These are phyloP conservation scores for Bombus sylvicola DNA, from an alignment of 1,140 invertebrate species.

Conservation along the genomic window DNA sequence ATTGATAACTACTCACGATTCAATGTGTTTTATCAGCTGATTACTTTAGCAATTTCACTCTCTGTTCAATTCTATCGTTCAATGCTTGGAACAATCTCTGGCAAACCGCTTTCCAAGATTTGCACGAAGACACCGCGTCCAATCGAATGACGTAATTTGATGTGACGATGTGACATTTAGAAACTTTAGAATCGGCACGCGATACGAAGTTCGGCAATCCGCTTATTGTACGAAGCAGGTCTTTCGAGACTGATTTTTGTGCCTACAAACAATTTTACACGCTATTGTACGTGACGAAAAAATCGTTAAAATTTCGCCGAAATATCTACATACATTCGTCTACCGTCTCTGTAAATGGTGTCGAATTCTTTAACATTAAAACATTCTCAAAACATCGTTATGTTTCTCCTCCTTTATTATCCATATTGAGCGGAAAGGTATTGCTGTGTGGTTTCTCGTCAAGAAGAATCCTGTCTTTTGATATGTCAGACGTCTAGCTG, in stretches of 20 bases:
- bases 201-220: background rate
- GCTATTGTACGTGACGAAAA: background rate
- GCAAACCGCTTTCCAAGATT: background rate
- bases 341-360: background rate
- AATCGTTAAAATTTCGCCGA: background rate
- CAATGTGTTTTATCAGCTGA: background rate
- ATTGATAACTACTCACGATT: background rate
- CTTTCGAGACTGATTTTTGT: background rate
- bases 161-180: background rate
- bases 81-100: background rate
- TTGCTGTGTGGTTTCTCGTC: conserved; percentile 77
- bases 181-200: conserved; percentile 15
- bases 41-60: background rate
- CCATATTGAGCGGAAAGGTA: conserved; percentile 79
- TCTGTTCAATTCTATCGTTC: background rate
- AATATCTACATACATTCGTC: conserved; percentile 32
- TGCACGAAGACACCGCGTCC: background rate
- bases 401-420: conserved; percentile 66
- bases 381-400: conserved; percentile 60
- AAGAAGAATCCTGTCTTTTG: conserved; percentile 75
- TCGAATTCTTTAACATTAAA: conserved; percentile 51
- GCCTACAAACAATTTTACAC: background rate
- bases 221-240: background rate
- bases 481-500: conserved; percentile 76
- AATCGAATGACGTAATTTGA: background rate